A percentile compares a stretch with the other conserved stretches of the same genome.
Conservation (phyloP, 2,797 vertebrate genomes). For the Erithacus rubecula region DNA sequence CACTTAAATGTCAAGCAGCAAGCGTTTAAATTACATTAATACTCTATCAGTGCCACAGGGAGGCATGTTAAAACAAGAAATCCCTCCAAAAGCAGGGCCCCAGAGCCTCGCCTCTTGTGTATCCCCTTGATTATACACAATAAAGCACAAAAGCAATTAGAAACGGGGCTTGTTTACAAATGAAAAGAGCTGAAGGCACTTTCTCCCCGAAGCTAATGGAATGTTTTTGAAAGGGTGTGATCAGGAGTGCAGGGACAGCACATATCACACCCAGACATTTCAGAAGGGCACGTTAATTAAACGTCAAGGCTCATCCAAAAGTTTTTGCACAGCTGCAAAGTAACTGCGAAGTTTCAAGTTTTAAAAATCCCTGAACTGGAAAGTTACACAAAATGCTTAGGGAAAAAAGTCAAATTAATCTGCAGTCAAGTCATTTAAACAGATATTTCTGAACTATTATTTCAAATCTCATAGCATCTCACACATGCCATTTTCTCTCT, state of each 20-base stretch:
- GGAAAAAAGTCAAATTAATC: background rate
- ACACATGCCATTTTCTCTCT: background rate
- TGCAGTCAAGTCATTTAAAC: background rate
- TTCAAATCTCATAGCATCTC: background rate
- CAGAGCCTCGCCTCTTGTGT: background rate
- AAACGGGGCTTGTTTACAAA: background rate
- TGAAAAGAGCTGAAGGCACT: background rate
- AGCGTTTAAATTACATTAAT: background rate
- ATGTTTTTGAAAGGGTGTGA: background rate
- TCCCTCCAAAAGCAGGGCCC: background rate
- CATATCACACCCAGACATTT: constrained; percentile 35
- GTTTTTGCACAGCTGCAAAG: constrained; percentile 10
- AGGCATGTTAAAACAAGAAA: constrained; percentile 32
- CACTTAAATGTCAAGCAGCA: constrained; percentile 36
- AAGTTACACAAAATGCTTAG: background rate
- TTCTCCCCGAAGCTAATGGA: background rate
- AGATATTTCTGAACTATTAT: background rate
- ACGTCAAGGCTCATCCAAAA: background rate
- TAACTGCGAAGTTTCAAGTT: background rate
- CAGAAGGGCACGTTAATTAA: constrained; percentile 1
- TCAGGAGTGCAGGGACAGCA: background rate
- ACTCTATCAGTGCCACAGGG: background rate
- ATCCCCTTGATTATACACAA: background rate
- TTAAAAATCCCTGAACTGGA: background rate
- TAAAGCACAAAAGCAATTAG: background rate